Base-by-base conservation (phyloP, 2,797 vertebrate species). In the Lophius americanus region DNA sequence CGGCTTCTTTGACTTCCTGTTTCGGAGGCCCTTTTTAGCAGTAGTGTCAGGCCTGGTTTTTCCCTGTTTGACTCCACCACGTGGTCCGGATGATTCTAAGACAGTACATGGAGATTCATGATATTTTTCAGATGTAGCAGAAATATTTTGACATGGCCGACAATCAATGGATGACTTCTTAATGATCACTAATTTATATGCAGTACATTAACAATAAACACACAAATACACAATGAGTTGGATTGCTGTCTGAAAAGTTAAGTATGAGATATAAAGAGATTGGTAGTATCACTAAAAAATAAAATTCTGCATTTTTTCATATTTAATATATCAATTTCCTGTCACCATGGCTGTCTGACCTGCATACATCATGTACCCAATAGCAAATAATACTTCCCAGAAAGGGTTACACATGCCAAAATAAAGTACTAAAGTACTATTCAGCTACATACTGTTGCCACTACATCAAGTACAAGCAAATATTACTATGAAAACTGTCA, bases 1-100 rank as follows among this genome's bases (percentile, higher is more conserved):
- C 2, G 94, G 95, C 56, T 94, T 93, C 85, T 96, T 96, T 0
- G 94, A 93, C 83, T 97, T 99, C 70, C 94, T 93, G 84, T 91
- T 96, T 67, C 95, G 96, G 11, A 91, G 92, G 4, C 80, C 89
- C 76, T 93, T 97, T 78, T 92, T 98, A 89, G 93, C 89, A 14
- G 89, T 70, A 0, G 92, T 86, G 68, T 96, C 94, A 2, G 81
- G 55, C 60, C 92, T 91, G 37, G 90, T 60, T 35, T 81, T 1
- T 13, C 85, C 55, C 9, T 79, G 94, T 85, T 94, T 95, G 70
- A 89, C 80, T 51, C 88, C 88, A 3, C 76, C 70, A 11, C 79
- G 88, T 39, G 81, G 68, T 43, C 83, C 94, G 83, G 84, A 57
- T 7, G 76, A 48, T 51, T 73, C 88, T 91, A 54, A 66, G 8